A percentile compares a stretch with the other conserved stretches of the same genome.
Conservation (phyloP, 2,888 invertebrate species). For the Tetanocera ferruginea region DNA sequence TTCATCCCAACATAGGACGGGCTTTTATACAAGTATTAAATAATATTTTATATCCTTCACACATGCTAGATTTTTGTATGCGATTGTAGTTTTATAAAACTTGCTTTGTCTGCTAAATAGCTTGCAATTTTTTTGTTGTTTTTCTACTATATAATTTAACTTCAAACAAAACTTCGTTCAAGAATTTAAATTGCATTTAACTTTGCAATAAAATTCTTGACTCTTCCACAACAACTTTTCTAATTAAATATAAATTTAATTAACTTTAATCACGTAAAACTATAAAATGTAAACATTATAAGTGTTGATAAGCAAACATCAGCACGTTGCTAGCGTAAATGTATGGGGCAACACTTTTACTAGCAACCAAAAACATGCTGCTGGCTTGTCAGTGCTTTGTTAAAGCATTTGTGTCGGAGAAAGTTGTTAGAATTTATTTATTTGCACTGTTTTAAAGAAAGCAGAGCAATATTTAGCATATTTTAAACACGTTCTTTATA, state of each 20-base stretch:
- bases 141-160: background rate
- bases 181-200: constrained; percentile 2
- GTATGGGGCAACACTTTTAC: background rate
- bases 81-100: no score
- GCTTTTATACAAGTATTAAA: no score
- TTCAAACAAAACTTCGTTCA: background rate
- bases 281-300: background rate
- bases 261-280: constrained; percentile 10
- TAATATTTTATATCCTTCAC: no score
- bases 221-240: background rate
- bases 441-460: no score
- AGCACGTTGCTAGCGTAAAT: background rate
- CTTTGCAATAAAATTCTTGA: background rate
- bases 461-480: no score
- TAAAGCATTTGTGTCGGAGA: no score
- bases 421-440: no score
- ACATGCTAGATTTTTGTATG: no score
- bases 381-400: background rate
- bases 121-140: background rate
- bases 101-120: no score
- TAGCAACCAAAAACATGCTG: background rate
- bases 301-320: background rate
- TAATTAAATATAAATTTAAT: constrained; percentile 6
- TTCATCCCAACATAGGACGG: no score
- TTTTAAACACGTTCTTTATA: no score